A percentile compares a stretch with the other conserved stretches of the same genome.
Evolutionary conservation across 2,113 vertebrate species (phyloP).

Genomic region (Porphyrio hochstetteri): DNA sequence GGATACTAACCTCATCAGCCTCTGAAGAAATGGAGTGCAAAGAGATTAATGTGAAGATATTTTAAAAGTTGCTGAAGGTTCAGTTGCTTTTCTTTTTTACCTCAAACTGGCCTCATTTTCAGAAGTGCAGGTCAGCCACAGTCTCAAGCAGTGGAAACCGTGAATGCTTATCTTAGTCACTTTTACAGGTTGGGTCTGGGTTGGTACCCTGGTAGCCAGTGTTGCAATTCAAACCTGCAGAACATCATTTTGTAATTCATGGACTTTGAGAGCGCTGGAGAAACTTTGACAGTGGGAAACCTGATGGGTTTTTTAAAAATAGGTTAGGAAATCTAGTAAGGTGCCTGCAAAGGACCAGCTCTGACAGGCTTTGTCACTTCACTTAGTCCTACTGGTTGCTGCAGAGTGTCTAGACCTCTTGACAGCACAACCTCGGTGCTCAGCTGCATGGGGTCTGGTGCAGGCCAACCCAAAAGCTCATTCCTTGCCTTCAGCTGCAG

Average conservation of each 20-base stretch:
- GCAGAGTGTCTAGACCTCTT: neutral
- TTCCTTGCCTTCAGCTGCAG: neutral
- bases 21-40: neutral
- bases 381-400: neutral
- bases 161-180: neutral
- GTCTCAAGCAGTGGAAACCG: neutral
- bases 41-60: neutral
- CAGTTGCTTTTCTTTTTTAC: neutral
- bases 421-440: fast-evolving
- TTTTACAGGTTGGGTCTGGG: neutral
- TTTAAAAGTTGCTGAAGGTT: neutral
- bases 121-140: neutral
- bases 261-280: neutral
- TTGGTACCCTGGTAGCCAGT: neutral
- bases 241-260: neutral
- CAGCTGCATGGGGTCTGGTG: neutral
- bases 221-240: neutral
- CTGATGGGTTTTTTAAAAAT: neutral
- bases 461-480: neutral
- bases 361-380: neutral
- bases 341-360: neutral
- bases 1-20: neutral
- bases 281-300: neutral
- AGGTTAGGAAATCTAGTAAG: neutral
- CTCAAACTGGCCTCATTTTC: neutral